Evolutionary conservation across 2,797 vertebrate species (phyloP).

Genomic region (Hirundo rustica): DNA sequence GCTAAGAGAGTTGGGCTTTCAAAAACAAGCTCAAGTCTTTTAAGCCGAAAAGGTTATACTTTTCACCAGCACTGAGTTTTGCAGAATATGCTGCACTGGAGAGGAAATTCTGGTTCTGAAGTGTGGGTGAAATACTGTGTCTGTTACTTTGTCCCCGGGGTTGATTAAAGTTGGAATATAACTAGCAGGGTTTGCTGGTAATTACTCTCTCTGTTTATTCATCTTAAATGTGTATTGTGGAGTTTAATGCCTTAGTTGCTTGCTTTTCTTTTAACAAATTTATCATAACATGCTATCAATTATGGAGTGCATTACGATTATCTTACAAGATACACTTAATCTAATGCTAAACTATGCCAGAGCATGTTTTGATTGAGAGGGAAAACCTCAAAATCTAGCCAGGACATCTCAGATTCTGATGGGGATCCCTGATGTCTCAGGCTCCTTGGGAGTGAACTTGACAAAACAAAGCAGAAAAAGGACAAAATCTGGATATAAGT

Average conservation of each 20-base stretch:
- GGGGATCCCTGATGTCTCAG: neutral
- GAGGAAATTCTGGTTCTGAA: neutral
- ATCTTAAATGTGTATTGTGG: neutral
- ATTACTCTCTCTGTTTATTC: neutral
- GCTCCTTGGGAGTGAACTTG: neutral
- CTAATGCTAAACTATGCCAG: neutral
- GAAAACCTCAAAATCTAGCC: neutral
- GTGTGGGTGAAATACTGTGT: neutral
- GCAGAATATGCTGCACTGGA: neutral
- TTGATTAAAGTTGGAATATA: neutral
- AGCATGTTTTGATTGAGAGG: neutral
- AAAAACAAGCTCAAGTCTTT: neutral
- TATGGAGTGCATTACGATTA: neutral
- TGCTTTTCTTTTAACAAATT: neutral
- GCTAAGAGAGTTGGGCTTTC: neutral
- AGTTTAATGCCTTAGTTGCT: neutral
- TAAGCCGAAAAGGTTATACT: neutral
- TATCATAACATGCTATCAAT: neutral
- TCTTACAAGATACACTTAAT: neutral
- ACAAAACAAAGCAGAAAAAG: neutral
- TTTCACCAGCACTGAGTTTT: neutral
- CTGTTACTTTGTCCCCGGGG: neutral
- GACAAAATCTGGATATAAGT: neutral
- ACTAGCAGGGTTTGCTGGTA: neutral
- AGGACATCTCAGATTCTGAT: neutral